These are phyloP conservation scores for Cladopsammia gracilis DNA, from an alignment of 64 coral and sea anemone species.

Conservation along the genomic window DNA sequence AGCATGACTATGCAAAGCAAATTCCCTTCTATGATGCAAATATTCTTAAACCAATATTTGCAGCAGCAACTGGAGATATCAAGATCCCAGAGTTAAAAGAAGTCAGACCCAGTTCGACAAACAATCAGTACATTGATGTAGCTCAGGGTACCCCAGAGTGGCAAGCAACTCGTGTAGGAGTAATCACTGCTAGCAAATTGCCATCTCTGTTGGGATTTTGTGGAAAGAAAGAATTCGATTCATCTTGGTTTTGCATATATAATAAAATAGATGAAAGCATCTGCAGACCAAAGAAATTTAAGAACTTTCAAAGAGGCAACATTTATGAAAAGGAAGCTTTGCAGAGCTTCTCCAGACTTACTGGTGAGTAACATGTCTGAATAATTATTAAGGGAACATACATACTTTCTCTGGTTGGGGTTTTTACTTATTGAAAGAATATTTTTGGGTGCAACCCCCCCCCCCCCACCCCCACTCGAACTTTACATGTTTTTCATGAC, in stretches of 20 bases:
- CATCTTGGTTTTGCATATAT: constrained; percentile 44
- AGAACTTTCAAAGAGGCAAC: constrained; percentile 58
- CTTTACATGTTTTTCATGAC: too few species aligned
- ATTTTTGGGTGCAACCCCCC: too few species aligned
- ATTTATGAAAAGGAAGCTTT: constrained; percentile 49
- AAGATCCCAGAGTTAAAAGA: constrained; percentile 48
- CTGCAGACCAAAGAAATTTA: constrained; percentile 58
- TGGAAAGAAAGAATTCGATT: constrained; percentile 48
- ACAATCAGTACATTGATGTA: constrained; percentile 27
- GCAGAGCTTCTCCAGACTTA: constrained; percentile 24
- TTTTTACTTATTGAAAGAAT: too few species aligned
- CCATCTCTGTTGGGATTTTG: constrained; percentile 36
- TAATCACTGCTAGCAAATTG: constrained; percentile 8
- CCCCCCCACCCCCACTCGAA: too few species aligned
- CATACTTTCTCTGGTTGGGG: too few species aligned
- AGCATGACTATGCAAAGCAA: constrained; percentile 31
- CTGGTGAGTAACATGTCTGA: not conserved
- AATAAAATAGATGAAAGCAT: constrained; percentile 66
- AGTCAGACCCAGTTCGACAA: constrained; percentile 10
- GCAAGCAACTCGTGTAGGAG: not conserved
- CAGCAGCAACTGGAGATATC: not conserved
- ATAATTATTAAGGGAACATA: too few species aligned
- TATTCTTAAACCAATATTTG: not conserved
- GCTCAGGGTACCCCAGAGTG: constrained; percentile 7
- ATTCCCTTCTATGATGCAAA: not conserved